Evolutionary conservation across 2,888 invertebrate genomes (phyloP).

Genomic region (Andrena fulva): DNA sequence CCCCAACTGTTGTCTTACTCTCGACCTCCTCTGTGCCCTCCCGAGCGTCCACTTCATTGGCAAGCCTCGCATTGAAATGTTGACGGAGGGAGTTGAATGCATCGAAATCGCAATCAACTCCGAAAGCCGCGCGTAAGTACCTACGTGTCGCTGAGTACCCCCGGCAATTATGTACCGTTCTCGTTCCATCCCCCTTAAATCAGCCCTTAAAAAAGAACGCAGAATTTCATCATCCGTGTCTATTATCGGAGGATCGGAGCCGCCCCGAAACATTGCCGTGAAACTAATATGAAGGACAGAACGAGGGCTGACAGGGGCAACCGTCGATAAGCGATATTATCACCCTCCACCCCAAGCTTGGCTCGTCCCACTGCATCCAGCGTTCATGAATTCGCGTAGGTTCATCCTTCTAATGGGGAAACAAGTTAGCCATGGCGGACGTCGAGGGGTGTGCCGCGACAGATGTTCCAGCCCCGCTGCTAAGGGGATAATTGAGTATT

Average conservation of each 20-base stretch:
- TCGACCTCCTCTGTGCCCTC: not conserved
- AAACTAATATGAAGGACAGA: constrained; percentile 19
- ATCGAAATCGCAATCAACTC: too few relatives aligned
- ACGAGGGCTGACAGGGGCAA: not conserved
- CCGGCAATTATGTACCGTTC: too few relatives aligned
- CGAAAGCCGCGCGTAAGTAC: too few relatives aligned
- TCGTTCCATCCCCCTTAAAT: too few relatives aligned
- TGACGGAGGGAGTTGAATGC: too few relatives aligned
- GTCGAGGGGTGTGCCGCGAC: constrained; percentile 64
- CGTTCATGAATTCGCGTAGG: constrained; percentile 71
- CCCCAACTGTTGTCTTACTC: not conserved
- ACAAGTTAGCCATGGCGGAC: constrained; percentile 67
- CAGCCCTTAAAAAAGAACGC: not conserved
- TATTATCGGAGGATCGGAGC: constrained; percentile 10
- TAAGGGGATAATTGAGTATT: constrained; percentile 82
- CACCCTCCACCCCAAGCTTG: constrained; percentile 23
- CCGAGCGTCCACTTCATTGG: not conserved
- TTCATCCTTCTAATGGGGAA: constrained; percentile 69
- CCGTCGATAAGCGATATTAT: constrained; percentile 52
- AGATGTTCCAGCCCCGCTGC: constrained; percentile 72
- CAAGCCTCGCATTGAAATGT: not conserved
- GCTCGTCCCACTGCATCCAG: constrained; percentile 32
- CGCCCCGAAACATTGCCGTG: constrained; percentile 10
- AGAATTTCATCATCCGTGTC: constrained; percentile 18
- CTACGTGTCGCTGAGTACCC: too few relatives aligned